Base-by-base conservation (phyloP, 1,140 invertebrate genomes). In the Lasioglossum albipes region DNA sequence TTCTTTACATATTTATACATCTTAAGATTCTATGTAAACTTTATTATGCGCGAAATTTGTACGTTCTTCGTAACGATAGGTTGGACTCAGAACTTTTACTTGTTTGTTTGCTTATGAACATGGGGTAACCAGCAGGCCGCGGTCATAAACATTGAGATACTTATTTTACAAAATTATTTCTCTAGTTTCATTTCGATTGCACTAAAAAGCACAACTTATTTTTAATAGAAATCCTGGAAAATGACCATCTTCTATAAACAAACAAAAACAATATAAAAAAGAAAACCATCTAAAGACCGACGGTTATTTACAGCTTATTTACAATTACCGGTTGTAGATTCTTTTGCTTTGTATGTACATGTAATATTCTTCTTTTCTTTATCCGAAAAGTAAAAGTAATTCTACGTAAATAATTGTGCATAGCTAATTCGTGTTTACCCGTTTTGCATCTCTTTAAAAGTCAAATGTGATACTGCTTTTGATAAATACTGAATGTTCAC, bases 1-100 rank as follows among this genome's bases (percentile, higher is more conserved):
- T 12, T 57, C 62, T 72, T 69, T 68, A 75, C n/a, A 77, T 61
- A 62, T 85, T 84, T 85, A 66, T 85, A 82, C 83, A 85, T 75
- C 68, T 83, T 68, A 49, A 70, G 75, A 72, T 75, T 36, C 3
- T 41, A 72, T 62, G 22, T 59, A 72, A 52, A 81, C 77, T 45
- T 67, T 67, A 59, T 77, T 77, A 70, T 79, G 77, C 70, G 31
- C 22, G 52, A 73, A 74, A 36, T 79, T 79, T 79, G 77, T 81
- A 77, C 66, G 76, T 27, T 22, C 31, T 65, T 49, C 57, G 12
- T 31, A 61, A 74, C 3, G 18, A 67, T 42, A 66, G 49, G 45
- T 67, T 12, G 7, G 57, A 49, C 36, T 67, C 54, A 57, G 27
- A 73, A 74, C 16, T 42, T 79, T 74, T 64, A 27, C 16, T 45